Evolutionary conservation across 2,113 vertebrate genomes (phyloP).

Genomic region (Reinhardtius hippoglossoides): DNA sequence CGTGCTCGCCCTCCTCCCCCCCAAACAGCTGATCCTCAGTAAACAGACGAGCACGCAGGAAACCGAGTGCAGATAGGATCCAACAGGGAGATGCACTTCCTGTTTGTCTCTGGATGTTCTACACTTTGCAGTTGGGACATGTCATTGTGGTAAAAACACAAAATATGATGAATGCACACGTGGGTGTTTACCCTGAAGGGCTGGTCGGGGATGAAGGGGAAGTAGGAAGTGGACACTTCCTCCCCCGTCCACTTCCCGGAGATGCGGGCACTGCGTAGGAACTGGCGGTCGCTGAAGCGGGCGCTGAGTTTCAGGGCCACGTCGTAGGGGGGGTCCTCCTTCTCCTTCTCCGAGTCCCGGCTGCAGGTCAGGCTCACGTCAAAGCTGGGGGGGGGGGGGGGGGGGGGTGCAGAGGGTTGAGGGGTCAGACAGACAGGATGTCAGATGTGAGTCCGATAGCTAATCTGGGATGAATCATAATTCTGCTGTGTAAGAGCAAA

Average conservation of each 20-base stretch:
- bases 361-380: conserved; percentile 94
- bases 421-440: conserved; percentile 6
- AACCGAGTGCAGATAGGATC: neutral
- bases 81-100: conserved; percentile 12
- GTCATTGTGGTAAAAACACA: neutral
- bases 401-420: neutral
- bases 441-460: conserved; percentile 22
- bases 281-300: conserved; percentile 91
- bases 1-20: conserved; percentile 7
- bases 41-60: neutral
- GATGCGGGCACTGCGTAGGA: conserved; percentile 90
- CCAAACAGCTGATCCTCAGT: conserved; percentile 50
- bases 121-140: too few relatives aligned
- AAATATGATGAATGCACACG: too few relatives aligned
- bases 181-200: conserved; percentile 91
- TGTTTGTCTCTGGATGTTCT: conserved; percentile 11
- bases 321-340: conserved; percentile 85
- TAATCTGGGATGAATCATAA: conserved; percentile 68
- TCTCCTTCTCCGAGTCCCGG: conserved; percentile 83
- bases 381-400: conserved; percentile 83
- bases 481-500: conserved; percentile 54
- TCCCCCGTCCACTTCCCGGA: conserved; percentile 93
- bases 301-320: conserved; percentile 96
- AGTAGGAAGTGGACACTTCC: conserved; percentile 92
- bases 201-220: conserved; percentile 98